phyloP scores from a whole-genome alignment of 2,888 invertebrate genomes.

The Stictocephala bisonia region DNA sequence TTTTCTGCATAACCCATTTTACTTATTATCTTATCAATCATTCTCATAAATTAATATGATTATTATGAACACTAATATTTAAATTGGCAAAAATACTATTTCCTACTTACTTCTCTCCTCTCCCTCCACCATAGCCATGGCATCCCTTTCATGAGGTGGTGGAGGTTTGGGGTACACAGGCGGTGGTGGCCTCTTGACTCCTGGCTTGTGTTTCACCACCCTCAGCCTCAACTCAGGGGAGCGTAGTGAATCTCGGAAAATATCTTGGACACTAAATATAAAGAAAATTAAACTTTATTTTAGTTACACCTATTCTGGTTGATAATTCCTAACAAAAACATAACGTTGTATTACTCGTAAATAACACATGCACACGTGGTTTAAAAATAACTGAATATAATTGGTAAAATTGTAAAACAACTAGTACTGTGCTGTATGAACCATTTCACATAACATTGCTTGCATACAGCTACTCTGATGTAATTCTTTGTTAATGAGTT shows the following conservation, averaged over 20 bases:
- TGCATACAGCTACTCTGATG: too few species aligned
- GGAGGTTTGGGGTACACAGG: conserved; percentile 65
- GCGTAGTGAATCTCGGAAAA: conserved; percentile 78
- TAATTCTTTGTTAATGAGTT: too few species aligned
- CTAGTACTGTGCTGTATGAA: too few species aligned
- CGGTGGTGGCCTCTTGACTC: conserved; percentile 64
- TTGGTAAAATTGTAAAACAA: too few species aligned
- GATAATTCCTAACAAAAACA: too few species aligned
- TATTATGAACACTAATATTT: background rate
- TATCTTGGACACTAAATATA: conserved; percentile 87
- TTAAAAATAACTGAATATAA: too few species aligned
- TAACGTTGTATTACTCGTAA: too few species aligned
- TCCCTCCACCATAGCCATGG: conserved; percentile 70
- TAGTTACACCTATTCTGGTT: too few species aligned
- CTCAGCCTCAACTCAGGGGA: conserved; percentile 74
- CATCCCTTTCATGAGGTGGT: conserved; percentile 65
- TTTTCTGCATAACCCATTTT: too few species aligned
- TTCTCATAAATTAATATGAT: background rate
- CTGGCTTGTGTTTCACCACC: conserved; percentile 67
- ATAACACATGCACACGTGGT: too few species aligned
- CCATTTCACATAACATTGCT: too few species aligned
- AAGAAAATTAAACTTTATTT: too few species aligned
- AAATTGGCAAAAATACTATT: conserved; percentile 37
- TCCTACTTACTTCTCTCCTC: conserved; percentile 69
- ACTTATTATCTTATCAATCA: background rate